Evolutionary conservation across 2,113 vertebrate species (phyloP), one percentile per base, ranked within the genome.

Genomic region (Speoplatyrhinus poulsoni): DNA sequence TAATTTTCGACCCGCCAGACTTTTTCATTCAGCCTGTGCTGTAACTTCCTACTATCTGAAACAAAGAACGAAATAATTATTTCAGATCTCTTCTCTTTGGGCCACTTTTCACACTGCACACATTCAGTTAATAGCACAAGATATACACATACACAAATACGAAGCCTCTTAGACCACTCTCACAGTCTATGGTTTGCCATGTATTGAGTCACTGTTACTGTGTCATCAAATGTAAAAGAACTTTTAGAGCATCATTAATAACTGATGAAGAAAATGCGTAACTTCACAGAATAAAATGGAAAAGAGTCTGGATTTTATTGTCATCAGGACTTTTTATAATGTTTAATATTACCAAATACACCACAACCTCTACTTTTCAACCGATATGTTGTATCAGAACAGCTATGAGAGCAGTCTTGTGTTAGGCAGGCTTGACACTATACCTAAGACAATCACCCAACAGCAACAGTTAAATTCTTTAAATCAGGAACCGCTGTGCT

Each of bases 71-170:
- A 92, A 91, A 94, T 85, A 89, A 91, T 94, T 94, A 94, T 94
- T 94, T 93, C 93, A 94, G 93, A 92, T 94, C 93, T 94, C 93
- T 89, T 91, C 83, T 92, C 91, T 92, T 93, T 93, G 92, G 93
- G 93, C 93, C 83, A 90, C 86, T 88, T 79, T 84, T 82, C 74
- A 73, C 83, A 84, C 83, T 77, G 68, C 75, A 87, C 68, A 74
- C 77, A 73, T 56, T 70, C 75, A 74, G 82, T 64, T 80, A 65
- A 77, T 61, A 77, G 68, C 57, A 64, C 70, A 79, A 59, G 80
- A 67, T 74, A 81, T 67, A 88, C 69, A 81, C 70, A 60, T 81
- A 67, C 65, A 84, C 69, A 84, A 66, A 69, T 19, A 77, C 6
- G 33, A 66, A 74, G 64, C 47, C 61, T 67, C 54, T 66, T 64